These are phyloP conservation scores for Alcis repandata DNA, from an alignment of 2,888 invertebrate genomes.

Conservation along the genomic window DNA sequence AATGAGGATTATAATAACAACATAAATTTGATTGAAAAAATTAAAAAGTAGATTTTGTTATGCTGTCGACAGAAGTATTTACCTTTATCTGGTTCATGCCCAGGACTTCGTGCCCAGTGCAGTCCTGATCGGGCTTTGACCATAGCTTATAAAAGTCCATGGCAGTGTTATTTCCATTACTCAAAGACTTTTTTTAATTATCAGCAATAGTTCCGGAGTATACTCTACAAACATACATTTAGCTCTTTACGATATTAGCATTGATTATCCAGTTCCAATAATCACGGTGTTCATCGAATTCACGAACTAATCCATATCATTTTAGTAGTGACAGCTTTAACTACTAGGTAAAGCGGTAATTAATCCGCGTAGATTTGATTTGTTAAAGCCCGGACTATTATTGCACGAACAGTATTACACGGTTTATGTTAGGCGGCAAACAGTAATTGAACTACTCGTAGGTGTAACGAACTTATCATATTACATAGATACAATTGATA, in stretches of 20 bases:
- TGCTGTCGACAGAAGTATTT: too few species aligned
- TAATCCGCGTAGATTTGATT: conserved; percentile 27
- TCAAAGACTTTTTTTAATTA: neutral
- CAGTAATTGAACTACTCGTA: neutral
- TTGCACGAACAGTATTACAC: conserved; percentile 11
- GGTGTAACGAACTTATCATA: neutral
- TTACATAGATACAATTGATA: neutral
- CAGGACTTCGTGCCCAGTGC: too few species aligned
- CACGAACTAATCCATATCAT: conserved; percentile 4
- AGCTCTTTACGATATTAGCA: too few species aligned
- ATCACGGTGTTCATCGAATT: neutral
- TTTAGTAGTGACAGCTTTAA: conserved; percentile 6
- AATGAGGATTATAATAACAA: neutral
- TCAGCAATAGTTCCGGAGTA: neutral
- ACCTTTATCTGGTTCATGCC: too few species aligned
- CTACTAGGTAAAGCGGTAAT: conserved; percentile 5
- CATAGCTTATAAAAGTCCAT: too few species aligned
- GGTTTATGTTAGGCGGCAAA: conserved; percentile 1
- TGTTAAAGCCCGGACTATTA: conserved; percentile 17
- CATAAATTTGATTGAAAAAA: too few species aligned
- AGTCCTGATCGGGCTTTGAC: too few species aligned
- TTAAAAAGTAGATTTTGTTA: too few species aligned
- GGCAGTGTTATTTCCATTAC: too few species aligned
- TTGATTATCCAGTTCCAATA: neutral
- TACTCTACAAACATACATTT: neutral